Conservation (phyloP, 2,797 vertebrate species). For the Rhinella marina region DNA sequence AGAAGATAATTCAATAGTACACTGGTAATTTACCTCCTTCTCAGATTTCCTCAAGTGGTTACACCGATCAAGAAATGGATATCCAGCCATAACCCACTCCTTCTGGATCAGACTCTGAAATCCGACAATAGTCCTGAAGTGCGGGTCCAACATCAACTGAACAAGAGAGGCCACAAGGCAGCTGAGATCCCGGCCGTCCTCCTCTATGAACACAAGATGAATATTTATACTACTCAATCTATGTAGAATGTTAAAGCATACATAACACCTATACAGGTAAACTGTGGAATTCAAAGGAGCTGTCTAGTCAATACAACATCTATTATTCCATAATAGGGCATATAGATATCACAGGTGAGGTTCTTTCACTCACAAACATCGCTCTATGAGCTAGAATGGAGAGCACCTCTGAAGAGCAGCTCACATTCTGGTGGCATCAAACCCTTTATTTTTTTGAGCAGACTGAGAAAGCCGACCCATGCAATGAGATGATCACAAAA, state of each 20-base stretch:
- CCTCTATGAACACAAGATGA: conserved; percentile 77
- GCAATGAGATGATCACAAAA: no score
- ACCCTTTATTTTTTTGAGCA: no score
- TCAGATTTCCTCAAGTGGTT: conserved; percentile 94
- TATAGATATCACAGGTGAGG: no score
- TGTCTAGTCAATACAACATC: no score
- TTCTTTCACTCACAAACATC: no score
- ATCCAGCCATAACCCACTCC: conserved; percentile 98
- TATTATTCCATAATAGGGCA: no score
- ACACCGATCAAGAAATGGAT: conserved; percentile 93
- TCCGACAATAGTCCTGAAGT: conserved; percentile 87
- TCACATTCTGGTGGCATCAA: no score
- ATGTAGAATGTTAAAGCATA: not conserved
- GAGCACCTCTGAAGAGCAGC: not conserved
- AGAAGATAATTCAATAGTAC: not conserved
- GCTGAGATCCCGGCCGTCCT: conserved; percentile 92
- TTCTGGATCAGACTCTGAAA: conserved; percentile 98
- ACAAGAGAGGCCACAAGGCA: conserved; percentile 88
- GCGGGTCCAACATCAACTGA: conserved; percentile 95
- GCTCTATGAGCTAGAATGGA: not conserved
- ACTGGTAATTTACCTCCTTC: conserved; percentile 82
- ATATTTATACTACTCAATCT: not conserved
- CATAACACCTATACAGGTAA: not conserved
- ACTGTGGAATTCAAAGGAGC: not conserved
- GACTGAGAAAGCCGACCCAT: no score